phyloP scores from a whole-genome alignment of 2,888 invertebrate genomes.

The Cataglyphis rosenhaueri region DNA sequence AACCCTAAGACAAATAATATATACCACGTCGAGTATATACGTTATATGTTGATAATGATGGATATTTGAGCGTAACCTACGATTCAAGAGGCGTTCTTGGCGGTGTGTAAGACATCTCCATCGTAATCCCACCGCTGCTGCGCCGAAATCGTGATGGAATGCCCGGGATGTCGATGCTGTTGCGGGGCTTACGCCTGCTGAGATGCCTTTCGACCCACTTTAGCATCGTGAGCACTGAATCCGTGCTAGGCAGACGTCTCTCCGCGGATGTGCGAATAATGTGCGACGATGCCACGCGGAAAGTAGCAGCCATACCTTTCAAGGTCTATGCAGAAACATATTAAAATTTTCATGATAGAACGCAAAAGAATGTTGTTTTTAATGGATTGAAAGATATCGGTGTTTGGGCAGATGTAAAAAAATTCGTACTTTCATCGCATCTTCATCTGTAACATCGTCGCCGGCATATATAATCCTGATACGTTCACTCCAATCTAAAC shows the following conservation, averaged over 20 bases:
- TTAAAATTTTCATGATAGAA: neutral
- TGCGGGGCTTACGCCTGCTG: slow-evolving; percentile 90
- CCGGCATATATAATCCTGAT: slow-evolving; percentile 96
- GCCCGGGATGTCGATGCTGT: slow-evolving; percentile 82
- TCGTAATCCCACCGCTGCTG: slow-evolving; percentile 90
- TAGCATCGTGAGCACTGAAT: slow-evolving; percentile 95
- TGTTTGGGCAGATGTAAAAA: neutral
- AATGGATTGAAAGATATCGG: neutral
- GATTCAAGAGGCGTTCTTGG: slow-evolving; percentile 72
- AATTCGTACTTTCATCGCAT: slow-evolving; percentile 92
- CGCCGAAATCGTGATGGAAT: slow-evolving; percentile 82
- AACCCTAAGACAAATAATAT: slow-evolving; percentile 51
- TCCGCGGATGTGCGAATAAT: slow-evolving; percentile 95
- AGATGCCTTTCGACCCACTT: slow-evolving; percentile 96
- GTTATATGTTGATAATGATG: slow-evolving; percentile 42
- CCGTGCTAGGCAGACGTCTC: slow-evolving; percentile 94
- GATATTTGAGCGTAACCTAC: slow-evolving; percentile 60
- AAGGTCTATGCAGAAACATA: slow-evolving; percentile 88
- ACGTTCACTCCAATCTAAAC: slow-evolving; percentile 96
- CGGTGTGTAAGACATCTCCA: slow-evolving; percentile 91
- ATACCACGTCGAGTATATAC: slow-evolving; percentile 45
- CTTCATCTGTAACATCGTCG: slow-evolving; percentile 95
- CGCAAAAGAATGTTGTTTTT: neutral
- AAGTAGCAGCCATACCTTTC: slow-evolving; percentile 97
- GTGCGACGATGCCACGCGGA: slow-evolving; percentile 94